Conservation (phyloP, 2,113 vertebrate species). For the Aspidoscelis tigris region DNA sequence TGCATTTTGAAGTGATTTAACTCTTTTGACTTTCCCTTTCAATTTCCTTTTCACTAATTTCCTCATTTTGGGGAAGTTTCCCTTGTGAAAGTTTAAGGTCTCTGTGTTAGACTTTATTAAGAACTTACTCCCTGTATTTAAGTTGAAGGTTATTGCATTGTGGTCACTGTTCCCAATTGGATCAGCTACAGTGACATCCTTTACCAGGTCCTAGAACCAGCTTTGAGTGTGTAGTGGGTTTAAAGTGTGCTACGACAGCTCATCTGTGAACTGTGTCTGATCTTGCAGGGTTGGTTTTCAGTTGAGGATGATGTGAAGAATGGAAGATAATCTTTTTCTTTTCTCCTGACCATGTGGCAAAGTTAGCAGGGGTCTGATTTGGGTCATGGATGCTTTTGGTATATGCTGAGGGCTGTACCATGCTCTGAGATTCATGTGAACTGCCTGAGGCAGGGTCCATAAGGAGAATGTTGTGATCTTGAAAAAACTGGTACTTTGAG, state of each 20-base stretch:
- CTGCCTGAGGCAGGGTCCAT: neutral
- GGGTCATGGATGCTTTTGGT: neutral
- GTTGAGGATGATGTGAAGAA: neutral
- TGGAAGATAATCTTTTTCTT: neutral
- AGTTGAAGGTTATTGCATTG: no score
- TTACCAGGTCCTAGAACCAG: neutral
- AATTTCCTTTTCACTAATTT: no score
- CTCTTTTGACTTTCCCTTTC: no score
- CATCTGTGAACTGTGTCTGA: slow-evolving; percentile 8
- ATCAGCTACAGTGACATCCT: no score
- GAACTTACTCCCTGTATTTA: no score
- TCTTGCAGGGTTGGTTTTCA: neutral
- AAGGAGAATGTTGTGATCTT: neutral
- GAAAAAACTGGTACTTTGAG: neutral
- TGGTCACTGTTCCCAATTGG: no score
- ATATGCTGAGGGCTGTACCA: neutral
- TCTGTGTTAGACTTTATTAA: no score
- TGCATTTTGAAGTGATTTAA: no score
- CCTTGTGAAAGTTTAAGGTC: no score
- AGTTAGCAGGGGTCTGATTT: neutral
- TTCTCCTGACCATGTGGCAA: neutral
- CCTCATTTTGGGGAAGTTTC: no score
- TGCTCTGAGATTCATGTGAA: neutral
- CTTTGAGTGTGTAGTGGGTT: neutral
- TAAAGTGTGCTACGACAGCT: neutral